Evolutionary conservation across 2,888 invertebrate genomes (phyloP).

Genomic region (Strigamia transsilvanica): DNA sequence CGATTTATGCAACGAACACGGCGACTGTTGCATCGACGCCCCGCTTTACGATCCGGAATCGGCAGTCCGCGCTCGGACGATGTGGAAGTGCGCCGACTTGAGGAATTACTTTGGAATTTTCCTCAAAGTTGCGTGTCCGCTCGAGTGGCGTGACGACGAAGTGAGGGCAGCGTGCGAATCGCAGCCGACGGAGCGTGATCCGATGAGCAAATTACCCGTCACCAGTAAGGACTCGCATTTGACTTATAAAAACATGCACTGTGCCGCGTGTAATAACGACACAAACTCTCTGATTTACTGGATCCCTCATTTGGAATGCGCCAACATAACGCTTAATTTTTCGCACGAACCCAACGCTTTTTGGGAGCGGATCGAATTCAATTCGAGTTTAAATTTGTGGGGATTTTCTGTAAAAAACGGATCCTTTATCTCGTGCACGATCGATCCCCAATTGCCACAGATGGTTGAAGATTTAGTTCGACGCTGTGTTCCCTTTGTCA

Average conservation of each 20-base stretch:
- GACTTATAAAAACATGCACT: slow-evolving; percentile 63
- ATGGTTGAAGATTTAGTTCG: slow-evolving; percentile 62
- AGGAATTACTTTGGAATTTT: slow-evolving; percentile 64
- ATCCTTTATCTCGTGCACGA: slow-evolving; percentile 63
- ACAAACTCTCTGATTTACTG: slow-evolving; percentile 61
- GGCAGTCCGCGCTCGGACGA: slow-evolving; percentile 59
- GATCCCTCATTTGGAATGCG: slow-evolving; percentile 65
- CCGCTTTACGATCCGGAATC: slow-evolving; percentile 60
- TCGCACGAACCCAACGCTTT: slow-evolving; percentile 56
- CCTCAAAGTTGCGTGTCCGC: slow-evolving; percentile 65
- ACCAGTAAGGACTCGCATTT: slow-evolving; percentile 61
- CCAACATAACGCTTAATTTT: slow-evolving; percentile 55
- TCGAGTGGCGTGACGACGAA: slow-evolving; percentile 62
- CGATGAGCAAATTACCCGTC: slow-evolving; percentile 62
- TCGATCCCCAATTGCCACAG: slow-evolving; percentile 64
- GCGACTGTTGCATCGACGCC: slow-evolving; percentile 67
- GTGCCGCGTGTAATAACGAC: slow-evolving; percentile 66
- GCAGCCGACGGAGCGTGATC: slow-evolving; percentile 60
- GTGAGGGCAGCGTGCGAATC: slow-evolving; percentile 59
- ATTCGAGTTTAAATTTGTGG: slow-evolving; percentile 60
- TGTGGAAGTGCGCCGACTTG: slow-evolving; percentile 63
- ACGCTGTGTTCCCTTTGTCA: slow-evolving; percentile 63
- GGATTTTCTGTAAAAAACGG: slow-evolving; percentile 60
- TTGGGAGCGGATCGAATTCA: slow-evolving; percentile 59
- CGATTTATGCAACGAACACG: slow-evolving; percentile 64